phyloP scores from a whole-genome alignment of 2,797 vertebrate species.

The Brachyrhaphis roseni region DNA sequence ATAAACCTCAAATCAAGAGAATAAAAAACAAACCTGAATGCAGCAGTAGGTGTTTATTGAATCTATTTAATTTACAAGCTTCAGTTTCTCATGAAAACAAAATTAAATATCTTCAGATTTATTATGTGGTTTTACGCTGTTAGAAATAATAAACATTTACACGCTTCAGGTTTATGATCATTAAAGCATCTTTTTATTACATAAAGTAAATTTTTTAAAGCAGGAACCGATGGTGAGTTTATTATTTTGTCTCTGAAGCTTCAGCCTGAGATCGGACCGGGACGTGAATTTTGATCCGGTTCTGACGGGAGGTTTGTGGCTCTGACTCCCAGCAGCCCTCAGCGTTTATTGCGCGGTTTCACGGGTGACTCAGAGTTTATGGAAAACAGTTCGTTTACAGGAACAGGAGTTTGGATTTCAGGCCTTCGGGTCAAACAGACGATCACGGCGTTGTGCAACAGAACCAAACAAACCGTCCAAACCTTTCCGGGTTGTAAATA shows the following conservation, averaged over 20 bases:
- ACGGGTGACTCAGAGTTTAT: conserved; percentile 1
- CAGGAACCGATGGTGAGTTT: neutral
- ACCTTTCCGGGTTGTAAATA: neutral
- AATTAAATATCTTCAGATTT: neutral
- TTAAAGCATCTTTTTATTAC: neutral
- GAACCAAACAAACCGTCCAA: neutral
- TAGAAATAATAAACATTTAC: neutral
- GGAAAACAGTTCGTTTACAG: neutral
- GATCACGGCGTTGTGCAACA: neutral
- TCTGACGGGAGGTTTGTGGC: neutral
- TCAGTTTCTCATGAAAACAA: neutral
- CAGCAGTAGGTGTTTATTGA: neutral
- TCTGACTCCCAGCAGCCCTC: neutral
- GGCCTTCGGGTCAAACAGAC: neutral
- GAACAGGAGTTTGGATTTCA: conserved; percentile 2
- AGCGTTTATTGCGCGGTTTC: neutral
- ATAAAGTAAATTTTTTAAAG: neutral
- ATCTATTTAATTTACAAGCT: neutral
- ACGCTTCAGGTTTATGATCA: neutral
- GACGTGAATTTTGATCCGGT: neutral
- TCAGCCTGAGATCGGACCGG: neutral
- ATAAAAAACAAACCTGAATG: neutral
- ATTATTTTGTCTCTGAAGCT: neutral
- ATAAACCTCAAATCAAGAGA: neutral
- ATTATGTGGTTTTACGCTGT: neutral